These are phyloP conservation scores for Galemys pyrenaicus DNA, from an alignment of 2,113 vertebrate species.

Conservation along the genomic window DNA sequence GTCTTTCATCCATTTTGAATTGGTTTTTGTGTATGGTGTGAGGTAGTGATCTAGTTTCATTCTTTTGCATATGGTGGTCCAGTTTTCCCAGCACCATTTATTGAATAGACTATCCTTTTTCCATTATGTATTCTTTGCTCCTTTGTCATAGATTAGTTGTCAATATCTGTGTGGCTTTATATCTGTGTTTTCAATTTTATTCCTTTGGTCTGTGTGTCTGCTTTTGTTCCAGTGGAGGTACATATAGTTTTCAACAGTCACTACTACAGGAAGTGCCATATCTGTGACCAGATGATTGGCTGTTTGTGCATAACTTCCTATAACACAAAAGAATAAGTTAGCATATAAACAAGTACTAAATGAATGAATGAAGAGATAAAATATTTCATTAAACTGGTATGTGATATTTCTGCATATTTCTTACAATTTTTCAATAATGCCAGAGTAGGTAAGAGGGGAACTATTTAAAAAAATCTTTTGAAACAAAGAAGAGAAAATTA, in stretches of 20 bases:
- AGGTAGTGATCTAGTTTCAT: no score
- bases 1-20: no score
- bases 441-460: not conserved
- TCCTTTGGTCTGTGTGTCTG: no score
- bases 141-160: no score
- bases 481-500: conserved; percentile 47
- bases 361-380: conserved; percentile 6
- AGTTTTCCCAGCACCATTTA: no score
- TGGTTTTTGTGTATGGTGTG: no score
- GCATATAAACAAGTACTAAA: not conserved
- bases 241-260: not conserved
- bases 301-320: not conserved
- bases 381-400: conserved; percentile 24
- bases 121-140: no score
- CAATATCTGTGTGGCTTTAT: no score
- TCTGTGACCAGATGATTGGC: not conserved
- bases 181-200: no score
- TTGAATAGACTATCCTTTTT: no score
- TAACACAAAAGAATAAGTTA: not conserved
- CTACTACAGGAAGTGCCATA: not conserved
- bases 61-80: no score
- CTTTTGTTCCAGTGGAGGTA: no score
- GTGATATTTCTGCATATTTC: conserved; percentile 12
- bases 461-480: not conserved
- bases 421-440: not conserved